phyloP scores from a whole-genome alignment of 2,888 invertebrate species.

The Gonocerus acuteangulatus region DNA sequence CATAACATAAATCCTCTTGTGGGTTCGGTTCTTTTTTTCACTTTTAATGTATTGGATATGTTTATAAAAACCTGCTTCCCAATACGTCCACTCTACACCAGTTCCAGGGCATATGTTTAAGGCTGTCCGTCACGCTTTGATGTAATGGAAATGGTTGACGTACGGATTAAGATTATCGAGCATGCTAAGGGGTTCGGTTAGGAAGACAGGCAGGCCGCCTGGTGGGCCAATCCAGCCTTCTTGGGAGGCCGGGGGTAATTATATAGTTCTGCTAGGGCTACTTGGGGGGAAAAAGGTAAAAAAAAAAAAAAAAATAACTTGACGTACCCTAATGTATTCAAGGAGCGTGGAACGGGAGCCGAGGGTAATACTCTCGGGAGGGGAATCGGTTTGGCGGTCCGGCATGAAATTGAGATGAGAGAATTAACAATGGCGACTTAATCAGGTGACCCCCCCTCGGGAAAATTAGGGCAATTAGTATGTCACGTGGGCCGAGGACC shows the following conservation, averaged over 20 bases:
- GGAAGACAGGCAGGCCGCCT: neutral
- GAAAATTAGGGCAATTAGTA: slow-evolving; percentile 5
- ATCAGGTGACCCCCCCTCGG: slow-evolving; percentile 10
- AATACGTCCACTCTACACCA: too few relatives aligned
- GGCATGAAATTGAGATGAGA: slow-evolving; percentile 8
- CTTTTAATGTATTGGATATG: too few relatives aligned
- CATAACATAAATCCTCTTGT: too few relatives aligned
- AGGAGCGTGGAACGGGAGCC: neutral
- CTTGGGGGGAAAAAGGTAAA: neutral
- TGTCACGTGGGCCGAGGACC: slow-evolving; percentile 16
- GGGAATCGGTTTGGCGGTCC: neutral
- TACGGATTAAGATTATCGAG: too few relatives aligned
- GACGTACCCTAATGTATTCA: slow-evolving; percentile 8
- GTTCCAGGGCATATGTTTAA: too few relatives aligned
- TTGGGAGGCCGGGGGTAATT: slow-evolving; percentile 13
- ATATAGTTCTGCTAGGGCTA: slow-evolving; percentile 7
- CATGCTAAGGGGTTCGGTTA: too few relatives aligned
- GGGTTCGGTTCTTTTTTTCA: too few relatives aligned
- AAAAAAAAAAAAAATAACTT: neutral
- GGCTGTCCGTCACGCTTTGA: too few relatives aligned
- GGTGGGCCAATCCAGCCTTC: neutral
- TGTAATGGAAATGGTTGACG: too few relatives aligned
- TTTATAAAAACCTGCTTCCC: too few relatives aligned
- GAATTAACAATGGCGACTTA: slow-evolving; percentile 9
- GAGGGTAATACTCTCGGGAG: neutral